These are phyloP conservation scores for Setophaga petechia DNA, from an alignment of 2,113 vertebrate species.

Conservation along the genomic window DNA sequence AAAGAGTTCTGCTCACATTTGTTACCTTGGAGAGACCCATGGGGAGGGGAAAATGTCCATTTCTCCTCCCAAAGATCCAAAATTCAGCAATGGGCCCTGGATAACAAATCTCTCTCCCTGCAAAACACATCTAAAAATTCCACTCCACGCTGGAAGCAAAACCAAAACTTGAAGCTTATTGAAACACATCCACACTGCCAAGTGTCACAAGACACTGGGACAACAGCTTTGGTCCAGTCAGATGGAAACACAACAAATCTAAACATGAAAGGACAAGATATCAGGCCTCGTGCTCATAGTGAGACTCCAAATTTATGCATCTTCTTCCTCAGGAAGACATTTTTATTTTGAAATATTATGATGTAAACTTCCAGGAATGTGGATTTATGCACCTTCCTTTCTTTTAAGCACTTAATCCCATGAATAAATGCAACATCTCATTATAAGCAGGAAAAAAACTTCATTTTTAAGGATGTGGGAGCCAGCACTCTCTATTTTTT, in stretches of 20 bases:
- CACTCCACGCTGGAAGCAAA: not conserved
- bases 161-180: not conserved
- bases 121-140: not conserved
- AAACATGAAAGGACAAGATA: not conserved
- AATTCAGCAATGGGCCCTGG: not conserved
- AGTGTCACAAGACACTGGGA: not conserved
- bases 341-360: not conserved
- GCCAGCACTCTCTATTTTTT: not conserved
- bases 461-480: constrained; percentile 16
- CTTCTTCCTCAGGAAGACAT: not conserved
- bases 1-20: fast-evolving
- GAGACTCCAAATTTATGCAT: not conserved
- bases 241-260: not conserved
- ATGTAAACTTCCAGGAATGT: not conserved
- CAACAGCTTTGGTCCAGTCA: not conserved
- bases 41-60: not conserved
- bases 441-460: constrained; percentile 23
- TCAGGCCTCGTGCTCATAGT: not conserved
- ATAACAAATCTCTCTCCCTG: not conserved
- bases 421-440: constrained; percentile 43
- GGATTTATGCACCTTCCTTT: constrained; percentile 2
- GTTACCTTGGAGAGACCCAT: not conserved
- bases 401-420: constrained; percentile 23
- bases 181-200: not conserved
- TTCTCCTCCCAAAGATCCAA: not conserved